Base-by-base conservation (phyloP, 1,140 invertebrate genomes). In the Cydia splendana region DNA sequence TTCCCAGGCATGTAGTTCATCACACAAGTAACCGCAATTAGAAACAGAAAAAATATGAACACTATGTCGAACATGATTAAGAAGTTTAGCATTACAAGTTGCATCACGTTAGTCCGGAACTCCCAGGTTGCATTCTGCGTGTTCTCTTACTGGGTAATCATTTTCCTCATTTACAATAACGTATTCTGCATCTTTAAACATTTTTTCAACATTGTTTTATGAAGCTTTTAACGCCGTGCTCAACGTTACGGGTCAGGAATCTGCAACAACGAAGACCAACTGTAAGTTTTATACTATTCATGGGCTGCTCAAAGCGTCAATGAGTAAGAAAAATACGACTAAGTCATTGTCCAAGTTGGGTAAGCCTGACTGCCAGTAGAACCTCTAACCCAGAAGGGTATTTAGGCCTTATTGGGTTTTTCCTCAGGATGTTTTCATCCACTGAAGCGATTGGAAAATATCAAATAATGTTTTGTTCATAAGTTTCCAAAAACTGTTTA, bases 61-160 rank as follows among this genome's bases (percentile, higher is more conserved):
- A 97, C 96, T 88, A 97, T 95, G 93, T 97, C 96, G 95, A 97
- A 97, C 96, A 97, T 97, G 94, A 97, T 95, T 88, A 97, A 94
- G 83, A 96, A 97, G 93, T 97, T 97, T 93, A 97, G 95, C 94
- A 96, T 96, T 95, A 97, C 94, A 87, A 97, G 94, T 95, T 95
- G 96, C 96, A 97, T 97, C 91, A 93, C 93, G 92, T 80, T 79
- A 82, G 79, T 79, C 30, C 75, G 77, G 75, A 76, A 79, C 74
- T 79, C 74, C 75, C 78, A 51, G 82, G 81, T 91, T 85, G 88
- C 87, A 91, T 91, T 84, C 85, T 90, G 85, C 80, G 85, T 79
- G 51, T 38, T 57, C 75, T 81, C 48, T 76, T 28, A 78, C 24
- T 20, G 18, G 65, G 6, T 7, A 48, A 51, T 42, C n/a, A 71